Percentiles rank a stretch among this genome's conserved stretches.
Conservation (phyloP, 2,113 vertebrate genomes). For the Gorsachius goisagi region DNA sequence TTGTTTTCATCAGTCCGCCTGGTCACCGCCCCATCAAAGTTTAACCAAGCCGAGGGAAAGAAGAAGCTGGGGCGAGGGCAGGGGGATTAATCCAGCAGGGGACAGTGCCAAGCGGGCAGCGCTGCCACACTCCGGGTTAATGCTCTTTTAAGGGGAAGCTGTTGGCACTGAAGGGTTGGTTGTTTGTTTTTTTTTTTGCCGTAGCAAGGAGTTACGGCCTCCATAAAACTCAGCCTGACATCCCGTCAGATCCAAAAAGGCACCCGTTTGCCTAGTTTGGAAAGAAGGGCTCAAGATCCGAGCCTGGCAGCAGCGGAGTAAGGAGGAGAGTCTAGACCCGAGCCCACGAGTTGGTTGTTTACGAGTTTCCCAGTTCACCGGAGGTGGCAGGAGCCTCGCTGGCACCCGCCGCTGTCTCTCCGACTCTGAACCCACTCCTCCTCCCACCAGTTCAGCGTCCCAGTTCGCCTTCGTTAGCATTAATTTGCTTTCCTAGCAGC, state of each 20-base stretch:
- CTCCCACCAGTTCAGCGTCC: background rate
- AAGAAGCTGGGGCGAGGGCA: background rate
- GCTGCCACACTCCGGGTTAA: background rate
- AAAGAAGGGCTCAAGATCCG: background rate
- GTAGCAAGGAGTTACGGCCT: fast-evolving
- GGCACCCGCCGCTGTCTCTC: background rate
- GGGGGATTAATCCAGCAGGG: background rate
- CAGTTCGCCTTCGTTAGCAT: background rate
- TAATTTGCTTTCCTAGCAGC: background rate
- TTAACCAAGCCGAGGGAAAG: background rate
- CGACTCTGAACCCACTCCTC: background rate
- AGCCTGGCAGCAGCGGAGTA: fast-evolving
- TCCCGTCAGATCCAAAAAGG: background rate
- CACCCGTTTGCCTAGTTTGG: background rate
- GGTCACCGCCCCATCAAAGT: background rate
- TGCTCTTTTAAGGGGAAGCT: background rate
- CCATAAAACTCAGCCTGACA: background rate
- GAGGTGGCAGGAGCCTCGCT: background rate
- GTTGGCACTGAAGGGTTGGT: background rate
- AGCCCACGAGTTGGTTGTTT: background rate
- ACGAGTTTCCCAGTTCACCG: background rate
- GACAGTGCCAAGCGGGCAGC: background rate
- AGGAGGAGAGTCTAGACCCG: background rate
- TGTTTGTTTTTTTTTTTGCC: too few species aligned
- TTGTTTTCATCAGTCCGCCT: too few species aligned